phyloP scores from a whole-genome alignment of 2,113 vertebrate genomes.

The Lethenteron camtschaticum region DNA sequence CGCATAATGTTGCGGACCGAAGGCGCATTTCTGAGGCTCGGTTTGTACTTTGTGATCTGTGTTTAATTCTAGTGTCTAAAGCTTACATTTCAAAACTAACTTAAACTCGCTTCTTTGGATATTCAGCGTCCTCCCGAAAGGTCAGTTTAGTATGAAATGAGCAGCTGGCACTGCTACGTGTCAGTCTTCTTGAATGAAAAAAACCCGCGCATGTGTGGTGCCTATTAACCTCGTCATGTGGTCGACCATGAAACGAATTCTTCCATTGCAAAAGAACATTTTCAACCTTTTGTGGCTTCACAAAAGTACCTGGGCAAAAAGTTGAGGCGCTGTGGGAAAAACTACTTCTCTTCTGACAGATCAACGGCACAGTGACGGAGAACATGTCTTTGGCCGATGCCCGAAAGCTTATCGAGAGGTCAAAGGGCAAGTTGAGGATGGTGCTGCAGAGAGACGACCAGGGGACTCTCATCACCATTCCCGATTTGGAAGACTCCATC shows the following conservation, averaged over 20 bases:
- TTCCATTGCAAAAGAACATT: neutral
- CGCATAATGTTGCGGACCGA: too few species aligned
- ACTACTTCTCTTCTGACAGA: conserved; percentile 22
- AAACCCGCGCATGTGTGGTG: neutral
- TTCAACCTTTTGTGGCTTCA: neutral
- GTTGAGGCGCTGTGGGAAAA: neutral
- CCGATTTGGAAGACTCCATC: conserved; percentile 26
- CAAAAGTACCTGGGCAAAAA: neutral
- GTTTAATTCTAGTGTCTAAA: too few species aligned
- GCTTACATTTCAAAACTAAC: too few species aligned
- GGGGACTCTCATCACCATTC: conserved; percentile 68
- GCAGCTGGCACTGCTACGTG: neutral
- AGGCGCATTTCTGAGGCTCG: too few species aligned
- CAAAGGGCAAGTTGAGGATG: conserved; percentile 52
- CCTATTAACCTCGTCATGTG: neutral
- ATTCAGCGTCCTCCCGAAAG: too few species aligned
- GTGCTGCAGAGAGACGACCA: conserved; percentile 45
- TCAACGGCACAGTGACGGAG: conserved; percentile 65
- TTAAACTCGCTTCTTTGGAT: too few species aligned
- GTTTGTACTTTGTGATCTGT: too few species aligned
- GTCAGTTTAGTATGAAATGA: too few species aligned
- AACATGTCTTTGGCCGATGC: conserved; percentile 76
- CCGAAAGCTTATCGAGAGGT: conserved; percentile 55
- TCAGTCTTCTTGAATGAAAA: neutral
- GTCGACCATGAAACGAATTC: neutral